These are phyloP conservation scores for Chelonus formosanus DNA, from an alignment of 2,888 invertebrate species.

Conservation along the genomic window DNA sequence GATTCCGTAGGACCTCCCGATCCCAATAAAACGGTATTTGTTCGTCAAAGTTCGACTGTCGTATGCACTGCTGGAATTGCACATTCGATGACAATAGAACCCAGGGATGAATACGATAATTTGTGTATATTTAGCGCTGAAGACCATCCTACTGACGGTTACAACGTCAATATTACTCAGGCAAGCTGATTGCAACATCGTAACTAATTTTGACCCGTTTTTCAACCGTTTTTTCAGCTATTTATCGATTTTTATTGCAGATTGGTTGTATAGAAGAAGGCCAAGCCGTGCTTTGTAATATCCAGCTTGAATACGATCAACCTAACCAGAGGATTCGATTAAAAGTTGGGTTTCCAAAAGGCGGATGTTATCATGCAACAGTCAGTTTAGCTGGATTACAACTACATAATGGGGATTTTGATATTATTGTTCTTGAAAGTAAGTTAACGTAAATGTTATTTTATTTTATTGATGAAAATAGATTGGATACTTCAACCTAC, in stretches of 20 bases:
- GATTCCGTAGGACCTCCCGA: constrained; percentile 75
- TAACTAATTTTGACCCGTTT: not conserved
- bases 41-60: constrained; percentile 84
- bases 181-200: constrained; percentile 44
- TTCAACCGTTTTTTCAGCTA: not conserved
- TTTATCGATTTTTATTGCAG: constrained; percentile 60
- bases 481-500: no score
- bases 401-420: constrained; percentile 89
- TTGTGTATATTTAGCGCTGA: constrained; percentile 73
- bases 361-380: constrained; percentile 84
- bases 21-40: constrained; percentile 84
- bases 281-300: constrained; percentile 68
- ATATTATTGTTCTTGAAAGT: constrained; percentile 91
- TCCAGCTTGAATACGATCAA: constrained; percentile 76
- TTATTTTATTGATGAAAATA: no score
- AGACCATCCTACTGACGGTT: constrained; percentile 72
- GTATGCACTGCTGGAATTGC: constrained; percentile 82
- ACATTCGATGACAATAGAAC: constrained; percentile 84
- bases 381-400: constrained; percentile 79
- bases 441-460: constrained; percentile 57
- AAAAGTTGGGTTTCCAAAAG: constrained; percentile 79
- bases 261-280: constrained; percentile 71
- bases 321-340: constrained; percentile 81
- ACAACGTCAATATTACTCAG: constrained; percentile 64
- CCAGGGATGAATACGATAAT: constrained; percentile 92